Conservation (phyloP, 2,888 invertebrate genomes). For the Sarcophaga caerulescens region DNA sequence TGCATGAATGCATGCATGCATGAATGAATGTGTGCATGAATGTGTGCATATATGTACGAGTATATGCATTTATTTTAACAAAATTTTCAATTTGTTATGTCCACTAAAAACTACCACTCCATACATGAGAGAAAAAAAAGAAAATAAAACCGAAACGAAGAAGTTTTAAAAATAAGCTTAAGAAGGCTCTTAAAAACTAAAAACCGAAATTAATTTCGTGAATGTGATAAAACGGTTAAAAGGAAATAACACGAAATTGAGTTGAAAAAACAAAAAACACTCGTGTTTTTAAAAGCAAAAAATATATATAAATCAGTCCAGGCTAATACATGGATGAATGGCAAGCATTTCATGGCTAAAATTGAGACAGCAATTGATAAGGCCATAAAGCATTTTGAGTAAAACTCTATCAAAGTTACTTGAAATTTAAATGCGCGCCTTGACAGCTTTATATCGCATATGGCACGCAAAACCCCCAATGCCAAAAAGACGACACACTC, state of each 20-base stretch:
- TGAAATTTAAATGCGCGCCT: constrained; percentile 68
- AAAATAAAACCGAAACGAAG: background rate
- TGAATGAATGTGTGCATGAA: too few species aligned
- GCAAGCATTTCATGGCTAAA: constrained; percentile 53
- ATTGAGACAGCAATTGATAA: constrained; percentile 63
- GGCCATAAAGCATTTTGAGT: constrained; percentile 62
- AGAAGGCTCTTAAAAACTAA: background rate
- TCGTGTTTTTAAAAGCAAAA: constrained; percentile 16
- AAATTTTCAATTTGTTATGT: constrained; percentile 52
- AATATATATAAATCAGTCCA: constrained; percentile 48
- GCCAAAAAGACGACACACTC: constrained; percentile 14
- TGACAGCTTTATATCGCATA: constrained; percentile 69
- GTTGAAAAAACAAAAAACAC: constrained; percentile 10
- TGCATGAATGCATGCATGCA: too few species aligned
- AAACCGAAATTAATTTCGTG: constrained; percentile 41
- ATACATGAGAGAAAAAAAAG: background rate
- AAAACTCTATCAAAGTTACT: constrained; percentile 59
- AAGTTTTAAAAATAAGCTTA: background rate
- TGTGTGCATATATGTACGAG: background rate
- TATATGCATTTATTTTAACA: constrained; percentile 40
- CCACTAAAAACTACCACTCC: constrained; percentile 20
- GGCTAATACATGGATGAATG: background rate
- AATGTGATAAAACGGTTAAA: constrained; percentile 60
- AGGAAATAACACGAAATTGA: constrained; percentile 40
- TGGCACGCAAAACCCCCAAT: constrained; percentile 62